Conservation (phyloP, 2,113 vertebrate genomes). For the Corythornis vintsioides region DNA sequence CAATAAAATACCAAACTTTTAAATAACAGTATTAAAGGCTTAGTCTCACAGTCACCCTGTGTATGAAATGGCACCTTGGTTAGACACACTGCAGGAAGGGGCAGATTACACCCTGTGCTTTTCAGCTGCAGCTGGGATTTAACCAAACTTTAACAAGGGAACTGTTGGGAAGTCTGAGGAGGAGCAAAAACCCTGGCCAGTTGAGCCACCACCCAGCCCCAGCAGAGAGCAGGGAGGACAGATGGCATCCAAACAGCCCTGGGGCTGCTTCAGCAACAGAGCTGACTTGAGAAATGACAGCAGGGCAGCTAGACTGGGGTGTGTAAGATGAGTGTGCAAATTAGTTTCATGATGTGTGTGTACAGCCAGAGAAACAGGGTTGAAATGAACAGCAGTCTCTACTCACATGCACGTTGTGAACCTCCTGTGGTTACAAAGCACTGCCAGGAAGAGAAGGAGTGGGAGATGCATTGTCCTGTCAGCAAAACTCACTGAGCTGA, state of each 20-base stretch:
- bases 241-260: neutral
- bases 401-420: neutral
- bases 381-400: neutral
- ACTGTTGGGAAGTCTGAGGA: neutral
- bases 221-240: neutral
- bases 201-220: neutral
- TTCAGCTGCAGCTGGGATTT: neutral
- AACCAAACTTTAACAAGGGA: too few species aligned
- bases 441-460: neutral
- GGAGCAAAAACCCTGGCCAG: neutral
- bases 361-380: neutral
- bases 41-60: neutral
- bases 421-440: neutral
- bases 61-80: neutral
- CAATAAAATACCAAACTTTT: conserved; percentile 45
- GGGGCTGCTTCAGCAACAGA: neutral
- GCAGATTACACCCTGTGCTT: neutral
- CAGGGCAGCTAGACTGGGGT: fast-evolving
- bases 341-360: neutral
- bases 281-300: neutral
- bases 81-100: neutral
- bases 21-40: conserved; percentile 29
- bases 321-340: neutral
- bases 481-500: neutral
- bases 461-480: neutral